Percentiles rank a stretch among this genome's conserved stretches.
phyloP scores from a whole-genome alignment of 2,888 invertebrate genomes.

The Lagria hirta region DNA sequence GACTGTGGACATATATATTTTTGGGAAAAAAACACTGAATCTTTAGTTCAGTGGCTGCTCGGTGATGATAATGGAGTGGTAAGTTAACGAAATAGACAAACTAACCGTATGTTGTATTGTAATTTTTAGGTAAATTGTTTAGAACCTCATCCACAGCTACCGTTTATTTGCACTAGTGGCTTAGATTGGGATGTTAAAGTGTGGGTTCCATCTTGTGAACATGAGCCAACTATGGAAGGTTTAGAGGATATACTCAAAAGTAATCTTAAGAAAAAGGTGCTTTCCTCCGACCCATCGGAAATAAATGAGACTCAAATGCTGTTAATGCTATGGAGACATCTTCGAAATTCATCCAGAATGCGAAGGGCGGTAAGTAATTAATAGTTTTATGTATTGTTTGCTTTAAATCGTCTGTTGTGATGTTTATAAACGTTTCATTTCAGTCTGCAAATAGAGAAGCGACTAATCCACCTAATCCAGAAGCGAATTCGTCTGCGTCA shows the following conservation, averaged over 20 bases:
- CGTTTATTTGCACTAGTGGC: conserved; percentile 88
- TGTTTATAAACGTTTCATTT: conserved; percentile 5
- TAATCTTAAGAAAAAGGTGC: conserved; percentile 39
- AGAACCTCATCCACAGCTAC: conserved; percentile 86
- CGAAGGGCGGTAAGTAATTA: conserved; percentile 27
- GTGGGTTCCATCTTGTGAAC: conserved; percentile 76
- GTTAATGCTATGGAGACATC: conserved; percentile 51
- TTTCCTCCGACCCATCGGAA: conserved; percentile 32
- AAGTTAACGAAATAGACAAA: too few relatives aligned
- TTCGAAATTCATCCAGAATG: conserved; percentile 39
- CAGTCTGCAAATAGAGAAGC: conserved; percentile 17
- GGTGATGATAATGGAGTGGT: conserved; percentile 86
- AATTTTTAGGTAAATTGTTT: conserved; percentile 82
- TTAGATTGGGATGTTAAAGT: conserved; percentile 91
- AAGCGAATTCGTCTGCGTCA: conserved; percentile 23
- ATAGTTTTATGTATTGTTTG: too few relatives aligned
- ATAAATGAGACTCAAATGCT: conserved; percentile 47
- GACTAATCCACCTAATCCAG: too few relatives aligned
- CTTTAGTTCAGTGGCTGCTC: conserved; percentile 84
- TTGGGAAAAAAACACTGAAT: conserved; percentile 87
- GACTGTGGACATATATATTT: conserved; percentile 88
- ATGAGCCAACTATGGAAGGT: conserved; percentile 60
- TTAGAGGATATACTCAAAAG: conserved; percentile 52
- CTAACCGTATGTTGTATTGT: too few relatives aligned
- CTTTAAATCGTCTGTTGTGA: background rate